These are phyloP conservation scores for Agraylea sexmaculata DNA, from an alignment of 1,140 invertebrate species.

Conservation along the genomic window DNA sequence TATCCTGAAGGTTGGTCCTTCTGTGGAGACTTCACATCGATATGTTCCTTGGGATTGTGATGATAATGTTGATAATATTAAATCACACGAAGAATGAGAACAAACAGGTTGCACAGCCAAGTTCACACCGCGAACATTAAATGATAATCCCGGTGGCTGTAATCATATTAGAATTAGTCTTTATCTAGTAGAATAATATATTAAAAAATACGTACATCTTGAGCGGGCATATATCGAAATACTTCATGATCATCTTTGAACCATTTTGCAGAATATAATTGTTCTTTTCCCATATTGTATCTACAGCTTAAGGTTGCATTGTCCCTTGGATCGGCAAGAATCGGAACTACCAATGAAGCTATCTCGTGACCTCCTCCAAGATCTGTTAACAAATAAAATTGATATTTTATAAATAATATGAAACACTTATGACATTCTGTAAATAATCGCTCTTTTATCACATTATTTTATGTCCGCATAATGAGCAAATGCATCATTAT, in stretches of 20 bases:
- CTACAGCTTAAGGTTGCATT: conserved; percentile 42
- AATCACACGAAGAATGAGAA: conserved; percentile 14
- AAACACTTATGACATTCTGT: too few species aligned
- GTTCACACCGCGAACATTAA: conserved; percentile 13
- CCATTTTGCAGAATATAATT: conserved; percentile 69
- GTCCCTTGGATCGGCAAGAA: conserved; percentile 28
- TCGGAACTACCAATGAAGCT: conserved; percentile 16
- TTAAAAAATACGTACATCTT: conserved; percentile 14
- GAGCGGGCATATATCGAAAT: conserved; percentile 42
- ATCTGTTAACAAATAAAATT: too few species aligned
- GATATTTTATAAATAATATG: too few species aligned
- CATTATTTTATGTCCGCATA: too few species aligned
- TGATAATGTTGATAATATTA: conserved; percentile 13
- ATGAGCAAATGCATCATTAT: too few species aligned
- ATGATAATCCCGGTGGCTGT: conserved; percentile 16
- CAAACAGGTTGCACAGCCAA: conserved; percentile 11
- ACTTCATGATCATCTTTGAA: conserved; percentile 65
- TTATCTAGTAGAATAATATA: conserved; percentile 6
- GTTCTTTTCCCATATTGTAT: conserved; percentile 47
- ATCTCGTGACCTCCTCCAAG: conserved; percentile 17
- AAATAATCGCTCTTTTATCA: too few species aligned
- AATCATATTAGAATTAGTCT: conserved; percentile 2
- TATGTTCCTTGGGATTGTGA: conserved; percentile 22
- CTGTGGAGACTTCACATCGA: conserved; percentile 29
- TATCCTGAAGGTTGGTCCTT: conserved; percentile 27